Conservation (phyloP, 2,888 invertebrate species). For the Hyposoter dolosus region DNA sequence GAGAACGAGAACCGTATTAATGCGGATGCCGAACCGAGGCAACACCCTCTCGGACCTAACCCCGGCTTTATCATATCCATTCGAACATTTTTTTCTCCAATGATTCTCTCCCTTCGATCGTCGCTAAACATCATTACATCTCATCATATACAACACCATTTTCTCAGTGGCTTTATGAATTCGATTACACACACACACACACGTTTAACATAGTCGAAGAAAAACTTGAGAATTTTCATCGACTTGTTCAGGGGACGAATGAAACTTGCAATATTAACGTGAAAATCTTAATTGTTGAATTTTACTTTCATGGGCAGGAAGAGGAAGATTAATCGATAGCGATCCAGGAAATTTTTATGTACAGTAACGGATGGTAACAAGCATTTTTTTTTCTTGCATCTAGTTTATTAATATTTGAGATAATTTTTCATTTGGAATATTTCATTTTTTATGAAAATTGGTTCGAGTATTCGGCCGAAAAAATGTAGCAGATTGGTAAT, state of each 20-base stretch:
- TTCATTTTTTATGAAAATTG: neutral
- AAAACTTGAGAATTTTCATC: neutral
- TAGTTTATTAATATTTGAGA: neutral
- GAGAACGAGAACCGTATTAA: slow-evolving; percentile 24
- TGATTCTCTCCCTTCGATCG: slow-evolving; percentile 1
- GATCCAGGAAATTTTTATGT: neutral
- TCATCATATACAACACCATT: neutral
- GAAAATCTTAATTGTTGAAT: neutral
- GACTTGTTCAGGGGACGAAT: neutral
- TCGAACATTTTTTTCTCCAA: slow-evolving; percentile 23
- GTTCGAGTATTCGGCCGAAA: no score
- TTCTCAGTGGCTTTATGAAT: neutral
- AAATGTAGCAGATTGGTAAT: no score
- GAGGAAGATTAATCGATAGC: neutral
- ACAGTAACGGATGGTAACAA: no score
- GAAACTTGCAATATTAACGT: neutral
- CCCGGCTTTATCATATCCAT: slow-evolving; percentile 38
- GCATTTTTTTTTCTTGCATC: neutral
- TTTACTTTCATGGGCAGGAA: neutral
- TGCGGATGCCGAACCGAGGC: slow-evolving; percentile 41
- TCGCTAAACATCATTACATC: neutral
- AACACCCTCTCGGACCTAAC: slow-evolving; percentile 22
- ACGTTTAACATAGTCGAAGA: neutral
- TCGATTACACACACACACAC: neutral
- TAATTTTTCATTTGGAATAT: neutral